A percentile compares a stretch with the other conserved stretches of the same genome.
Conservation (phyloP, 2,113 vertebrate species). For the Siniperca chuatsi region DNA sequence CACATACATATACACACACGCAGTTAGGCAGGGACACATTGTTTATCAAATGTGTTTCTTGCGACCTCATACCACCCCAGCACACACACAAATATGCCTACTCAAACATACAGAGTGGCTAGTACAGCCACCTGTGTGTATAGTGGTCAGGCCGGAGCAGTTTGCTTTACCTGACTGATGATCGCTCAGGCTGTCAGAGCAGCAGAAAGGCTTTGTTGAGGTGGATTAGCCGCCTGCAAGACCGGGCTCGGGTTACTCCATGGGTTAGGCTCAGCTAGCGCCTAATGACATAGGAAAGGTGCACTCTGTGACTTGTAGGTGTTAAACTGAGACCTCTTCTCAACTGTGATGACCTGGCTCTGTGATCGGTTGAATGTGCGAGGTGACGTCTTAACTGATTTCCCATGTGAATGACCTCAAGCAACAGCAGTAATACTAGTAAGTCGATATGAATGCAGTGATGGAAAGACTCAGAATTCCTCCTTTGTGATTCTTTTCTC, state of each 20-base stretch:
- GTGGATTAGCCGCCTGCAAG: constrained; percentile 66
- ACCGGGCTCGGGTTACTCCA: constrained; percentile 52
- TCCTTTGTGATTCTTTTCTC: neutral
- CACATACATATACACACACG: neutral
- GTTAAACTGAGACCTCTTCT: constrained; percentile 70
- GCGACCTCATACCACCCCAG: constrained; percentile 12
- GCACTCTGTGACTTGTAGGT: constrained; percentile 67
- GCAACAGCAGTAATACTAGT: neutral
- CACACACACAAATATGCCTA: constrained; percentile 45
- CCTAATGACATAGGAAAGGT: constrained; percentile 56
- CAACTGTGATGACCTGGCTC: constrained; percentile 36
- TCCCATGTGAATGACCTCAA: constrained; percentile 8
- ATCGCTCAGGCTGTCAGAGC: constrained; percentile 65
- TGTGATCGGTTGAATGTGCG: constrained; percentile 30
- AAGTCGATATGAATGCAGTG: neutral
- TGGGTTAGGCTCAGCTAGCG: constrained; percentile 47
- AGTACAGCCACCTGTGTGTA: constrained; percentile 66
- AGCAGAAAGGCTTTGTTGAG: constrained; percentile 61
- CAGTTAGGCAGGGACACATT: constrained; percentile 1
- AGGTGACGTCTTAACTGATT: constrained; percentile 46
- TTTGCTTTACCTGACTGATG: constrained; percentile 73
- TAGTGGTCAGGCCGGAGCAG: constrained; percentile 37
- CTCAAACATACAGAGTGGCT: constrained; percentile 52
- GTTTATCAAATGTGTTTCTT: constrained; percentile 53
- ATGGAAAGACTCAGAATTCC: neutral